A percentile compares a stretch with the other conserved stretches of the same genome.
phyloP scores from a whole-genome alignment of 2,797 vertebrate species.

The Cynopterus sphinx region DNA sequence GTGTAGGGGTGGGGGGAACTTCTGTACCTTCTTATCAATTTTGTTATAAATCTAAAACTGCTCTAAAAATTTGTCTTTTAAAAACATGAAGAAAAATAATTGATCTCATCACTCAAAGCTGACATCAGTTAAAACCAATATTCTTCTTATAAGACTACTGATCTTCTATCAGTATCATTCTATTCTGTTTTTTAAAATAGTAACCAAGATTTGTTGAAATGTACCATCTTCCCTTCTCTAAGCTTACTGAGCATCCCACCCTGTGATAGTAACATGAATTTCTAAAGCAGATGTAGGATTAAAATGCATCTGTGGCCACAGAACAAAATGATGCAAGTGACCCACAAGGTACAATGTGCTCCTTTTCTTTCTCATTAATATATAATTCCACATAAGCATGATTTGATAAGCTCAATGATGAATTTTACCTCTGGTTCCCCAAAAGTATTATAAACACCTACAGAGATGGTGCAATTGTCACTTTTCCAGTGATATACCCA shows the following conservation, averaged over 20 bases:
- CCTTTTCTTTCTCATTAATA: conserved; percentile 8
- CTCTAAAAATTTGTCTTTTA: not conserved
- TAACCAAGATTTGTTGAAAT: not conserved
- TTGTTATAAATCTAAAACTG: not conserved
- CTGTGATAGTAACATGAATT: not conserved
- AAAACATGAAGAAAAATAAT: not conserved
- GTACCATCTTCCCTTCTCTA: not conserved
- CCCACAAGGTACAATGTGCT: not conserved
- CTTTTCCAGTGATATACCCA: not conserved
- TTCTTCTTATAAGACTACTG: not conserved
- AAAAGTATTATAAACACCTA: not conserved
- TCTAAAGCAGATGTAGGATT: conserved; percentile 14
- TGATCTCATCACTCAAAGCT: not conserved
- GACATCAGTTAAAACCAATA: not conserved
- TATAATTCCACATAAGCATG: not conserved
- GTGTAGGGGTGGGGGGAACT: not conserved
- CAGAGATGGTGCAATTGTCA: not conserved
- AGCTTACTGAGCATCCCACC: not conserved
- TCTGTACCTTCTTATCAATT: not conserved
- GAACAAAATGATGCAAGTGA: not conserved
- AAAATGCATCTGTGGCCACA: not conserved
- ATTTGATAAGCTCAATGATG: not conserved
- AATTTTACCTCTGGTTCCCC: not conserved
- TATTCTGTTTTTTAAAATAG: not conserved
- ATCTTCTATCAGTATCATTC: not conserved